Evolutionary conservation across 1,140 invertebrate genomes (phyloP), one percentile per base, ranked within the genome.

Genomic region (Cydia pomonella): DNA sequence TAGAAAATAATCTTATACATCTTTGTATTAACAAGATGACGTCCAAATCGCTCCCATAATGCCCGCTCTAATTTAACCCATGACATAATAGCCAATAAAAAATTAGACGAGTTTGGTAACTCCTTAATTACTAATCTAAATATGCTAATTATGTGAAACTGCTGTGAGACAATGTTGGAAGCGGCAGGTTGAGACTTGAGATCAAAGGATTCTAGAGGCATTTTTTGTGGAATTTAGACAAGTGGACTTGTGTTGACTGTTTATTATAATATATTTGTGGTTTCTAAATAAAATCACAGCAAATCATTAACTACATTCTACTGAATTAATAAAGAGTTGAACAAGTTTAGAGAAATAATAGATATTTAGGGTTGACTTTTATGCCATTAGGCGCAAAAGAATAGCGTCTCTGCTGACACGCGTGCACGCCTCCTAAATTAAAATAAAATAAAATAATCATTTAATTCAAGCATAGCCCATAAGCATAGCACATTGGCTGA

Each of bases 61-160:
- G 64, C 16, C 29, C n/a, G 64, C 25, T n/a, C 27, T 69, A 69
- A 69, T 18, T 69, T 18, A 38, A n/a, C 13, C 33, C n/a, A 33
- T 69, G 64, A 69, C 64, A 69, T 69, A 69, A 69, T 18, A 18
- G 29, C 6, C n/a, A 33, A 69, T 69, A 69, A 69, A 69, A 69
- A 69, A 69, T 23, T 69, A 41, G 5, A 18, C 13, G 9, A 66
- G 63, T 69, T 41, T 69, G 18, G 29, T 41, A 41, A 69, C 29
- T 69, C 64, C 64, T 33, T 69, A 69, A 69, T 33, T 69, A 33
- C n/a, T 38, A 59, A 59, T 59, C 21, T 69, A 18, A 69, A 33
- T 69, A 69, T 69, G 64, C 29, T 69, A 69, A 69, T 69, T 69
- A 69, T 69, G 64, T 33, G 64, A 69, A 69, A 33, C 29, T 33